phyloP scores from a whole-genome alignment of 2,888 invertebrate species.

The Gastrophysa polygoni region DNA sequence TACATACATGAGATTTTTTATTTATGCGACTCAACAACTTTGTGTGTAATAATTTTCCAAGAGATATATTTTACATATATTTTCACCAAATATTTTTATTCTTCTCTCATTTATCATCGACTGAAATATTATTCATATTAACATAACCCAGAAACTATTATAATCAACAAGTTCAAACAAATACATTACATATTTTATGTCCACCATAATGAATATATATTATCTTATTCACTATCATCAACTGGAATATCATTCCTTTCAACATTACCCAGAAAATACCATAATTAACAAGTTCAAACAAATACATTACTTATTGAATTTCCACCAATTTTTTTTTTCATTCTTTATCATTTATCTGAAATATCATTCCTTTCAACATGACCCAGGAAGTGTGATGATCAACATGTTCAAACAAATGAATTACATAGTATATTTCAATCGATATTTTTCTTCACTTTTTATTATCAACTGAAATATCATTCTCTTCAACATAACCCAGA shows the following conservation, averaged over 20 bases:
- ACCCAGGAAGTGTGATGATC: not conserved
- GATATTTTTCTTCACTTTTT: not conserved
- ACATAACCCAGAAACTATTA: not conserved
- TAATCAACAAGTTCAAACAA: not conserved
- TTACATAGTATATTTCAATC: not conserved
- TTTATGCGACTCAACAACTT: not conserved
- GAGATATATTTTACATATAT: not conserved
- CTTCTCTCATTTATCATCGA: not conserved
- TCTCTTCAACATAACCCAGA: not conserved
- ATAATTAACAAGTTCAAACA: not conserved
- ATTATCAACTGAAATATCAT: not conserved
- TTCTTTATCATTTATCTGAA: not conserved
- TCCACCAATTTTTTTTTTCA: not conserved
- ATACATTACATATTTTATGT: not conserved
- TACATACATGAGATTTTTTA: conserved; percentile 1
- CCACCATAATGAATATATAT: not conserved
- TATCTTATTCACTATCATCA: not conserved
- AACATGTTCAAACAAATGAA: not conserved
- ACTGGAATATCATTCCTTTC: not conserved
- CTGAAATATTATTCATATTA: not conserved
- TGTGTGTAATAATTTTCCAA: not conserved
- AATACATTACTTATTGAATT: not conserved
- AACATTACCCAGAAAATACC: not conserved
- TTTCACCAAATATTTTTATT: not conserved
- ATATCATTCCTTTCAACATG: not conserved